Evolutionary conservation across 2,113 vertebrate genomes (phyloP).

Genomic region (Delphinus delphis): DNA sequence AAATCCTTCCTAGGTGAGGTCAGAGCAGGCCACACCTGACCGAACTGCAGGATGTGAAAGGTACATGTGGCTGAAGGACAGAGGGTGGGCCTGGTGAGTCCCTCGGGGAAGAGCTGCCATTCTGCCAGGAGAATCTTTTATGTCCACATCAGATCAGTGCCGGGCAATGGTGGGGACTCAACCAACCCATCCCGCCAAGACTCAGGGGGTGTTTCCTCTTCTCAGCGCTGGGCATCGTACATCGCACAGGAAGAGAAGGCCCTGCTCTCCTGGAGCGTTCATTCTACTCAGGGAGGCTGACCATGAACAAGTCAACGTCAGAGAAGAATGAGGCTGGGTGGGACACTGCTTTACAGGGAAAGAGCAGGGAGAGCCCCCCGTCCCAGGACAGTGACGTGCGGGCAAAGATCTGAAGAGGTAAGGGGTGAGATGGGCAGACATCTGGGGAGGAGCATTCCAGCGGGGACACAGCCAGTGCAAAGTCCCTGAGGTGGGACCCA

Average conservation of each 20-base stretch:
- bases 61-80: accelerated
- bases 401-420: background rate
- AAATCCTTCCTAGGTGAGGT: no score
- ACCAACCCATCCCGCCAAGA: background rate
- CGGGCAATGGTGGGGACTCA: background rate
- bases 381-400: no score
- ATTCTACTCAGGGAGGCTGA: background rate
- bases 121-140: background rate
- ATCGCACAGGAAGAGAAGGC: background rate
- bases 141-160: no score
- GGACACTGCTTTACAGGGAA: accelerated
- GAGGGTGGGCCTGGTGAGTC: background rate
- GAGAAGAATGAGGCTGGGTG: background rate
- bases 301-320: background rate
- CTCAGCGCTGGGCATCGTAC: background rate
- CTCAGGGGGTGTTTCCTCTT: background rate
- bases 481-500: background rate
- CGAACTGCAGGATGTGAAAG: no score
- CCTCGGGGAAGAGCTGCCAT: background rate
- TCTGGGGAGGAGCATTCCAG: background rate
- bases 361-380: background rate
- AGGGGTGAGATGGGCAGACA: background rate
- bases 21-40: background rate
- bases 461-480: background rate
- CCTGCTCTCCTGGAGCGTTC: background rate